A percentile compares a stretch with the other conserved stretches of the same genome.
phyloP scores from a whole-genome alignment of 2,888 invertebrate genomes.

The Habroteleia sp. region DNA sequence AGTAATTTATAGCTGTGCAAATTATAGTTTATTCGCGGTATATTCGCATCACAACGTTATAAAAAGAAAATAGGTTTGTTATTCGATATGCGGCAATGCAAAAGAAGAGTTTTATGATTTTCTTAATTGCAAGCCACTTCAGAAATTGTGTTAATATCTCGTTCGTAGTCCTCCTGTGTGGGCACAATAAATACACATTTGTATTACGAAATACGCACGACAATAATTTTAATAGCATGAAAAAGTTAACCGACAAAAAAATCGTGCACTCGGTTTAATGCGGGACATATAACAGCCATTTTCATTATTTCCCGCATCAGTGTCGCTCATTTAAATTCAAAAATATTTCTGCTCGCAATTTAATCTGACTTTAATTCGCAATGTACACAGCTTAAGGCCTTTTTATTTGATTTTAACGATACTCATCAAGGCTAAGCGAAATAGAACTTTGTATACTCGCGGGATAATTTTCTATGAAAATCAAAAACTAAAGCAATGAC shows the following conservation, averaged over 20 bases:
- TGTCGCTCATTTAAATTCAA: no score
- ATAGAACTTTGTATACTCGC: constrained; percentile 1
- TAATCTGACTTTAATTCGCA: no score
- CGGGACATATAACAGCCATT: no score
- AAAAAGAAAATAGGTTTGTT: constrained; percentile 59
- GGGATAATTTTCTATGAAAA: constrained; percentile 1
- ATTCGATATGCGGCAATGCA: constrained; percentile 48
- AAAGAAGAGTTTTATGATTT: constrained; percentile 53
- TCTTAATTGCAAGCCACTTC: constrained; percentile 51
- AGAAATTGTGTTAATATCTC: constrained; percentile 55
- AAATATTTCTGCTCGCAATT: no score
- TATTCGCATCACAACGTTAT: constrained; percentile 41
- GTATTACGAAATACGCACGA: constrained; percentile 34
- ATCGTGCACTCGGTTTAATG: no score
- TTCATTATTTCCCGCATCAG: no score
- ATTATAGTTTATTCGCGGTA: constrained; percentile 52
- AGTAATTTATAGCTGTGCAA: constrained; percentile 53
- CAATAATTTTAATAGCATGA: constrained; percentile 38
- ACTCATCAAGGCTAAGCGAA: no score
- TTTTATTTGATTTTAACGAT: no score
- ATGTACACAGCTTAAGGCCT: no score
- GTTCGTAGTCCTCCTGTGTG: constrained; percentile 31
- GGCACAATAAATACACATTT: constrained; percentile 32
- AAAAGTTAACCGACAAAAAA: constrained; percentile 29
- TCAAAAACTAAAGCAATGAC: neutral